Evolutionary conservation across 2,888 invertebrate genomes (phyloP), one percentile per base, ranked within the genome.

Genomic region (Podabrus alpinus): DNA sequence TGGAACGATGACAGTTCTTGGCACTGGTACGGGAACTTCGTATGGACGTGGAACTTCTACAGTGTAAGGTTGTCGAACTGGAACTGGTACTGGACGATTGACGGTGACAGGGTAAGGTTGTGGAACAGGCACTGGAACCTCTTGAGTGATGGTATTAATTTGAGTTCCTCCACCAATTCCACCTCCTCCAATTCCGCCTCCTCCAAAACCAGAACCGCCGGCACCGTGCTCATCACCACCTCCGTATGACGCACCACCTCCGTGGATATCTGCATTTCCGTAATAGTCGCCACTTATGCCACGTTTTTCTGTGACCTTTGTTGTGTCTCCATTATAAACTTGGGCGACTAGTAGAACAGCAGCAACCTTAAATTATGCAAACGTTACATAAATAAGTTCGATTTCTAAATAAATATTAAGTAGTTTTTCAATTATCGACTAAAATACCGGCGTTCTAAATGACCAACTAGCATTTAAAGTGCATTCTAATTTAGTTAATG

Each of bases 51-150:
- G 76, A 13, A 74, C 76, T 24, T 68, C 64, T 3, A 76, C 76
- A 17, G 73, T 15, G 1, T 74, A 75, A 24, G 73, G 73, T 59
- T 73, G 75, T 11, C 69, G 64, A 19, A 77, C 75, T 45, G 75
- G 69, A 19, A 73, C 73, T 24, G 76, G 69, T 15, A 77, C 77
- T 62, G 77, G 71, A 9, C 74, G 69, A 59, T 68, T 77, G 15
- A 77, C 66, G 15, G 75, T 75, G 9, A 77, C 77, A 10, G 72
- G 71, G 66, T 75, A 77, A 0, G 77, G 77, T 17, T 71, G 71
- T 1, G 75, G 71, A 17, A 77, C 77, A 17, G 77, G 73, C n/a
- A 77, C 67, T n/a, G 73, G 62, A 25, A 77, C 72, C 62, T 72
- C 68, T 67, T 77, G 77, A 15, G 75, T 75, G 61, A 77, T 75